A percentile compares a stretch with the other conserved stretches of the same genome.
Evolutionary conservation across 2,113 vertebrate species (phyloP).

Genomic region (Nerophis ophidion): DNA sequence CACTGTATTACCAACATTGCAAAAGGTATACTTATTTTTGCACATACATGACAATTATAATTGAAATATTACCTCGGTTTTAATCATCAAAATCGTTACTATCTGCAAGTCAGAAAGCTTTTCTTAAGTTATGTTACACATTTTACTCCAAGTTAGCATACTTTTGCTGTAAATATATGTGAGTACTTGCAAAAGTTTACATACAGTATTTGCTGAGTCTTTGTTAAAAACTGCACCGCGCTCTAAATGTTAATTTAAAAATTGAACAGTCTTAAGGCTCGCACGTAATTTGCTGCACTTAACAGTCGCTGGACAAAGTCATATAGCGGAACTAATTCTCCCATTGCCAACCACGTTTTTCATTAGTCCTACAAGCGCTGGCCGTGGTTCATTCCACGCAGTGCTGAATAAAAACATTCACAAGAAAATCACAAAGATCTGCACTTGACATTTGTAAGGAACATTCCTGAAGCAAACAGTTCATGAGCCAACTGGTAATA

Average conservation of each 20-base stretch:
- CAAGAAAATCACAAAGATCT: conserved; percentile 34
- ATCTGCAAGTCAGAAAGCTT: background rate
- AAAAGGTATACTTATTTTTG: background rate
- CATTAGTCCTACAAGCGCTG: background rate
- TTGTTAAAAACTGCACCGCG: conserved; percentile 26
- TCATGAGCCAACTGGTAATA: background rate
- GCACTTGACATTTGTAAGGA: conserved; percentile 11
- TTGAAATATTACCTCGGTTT: background rate
- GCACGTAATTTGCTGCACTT: conserved; percentile 60
- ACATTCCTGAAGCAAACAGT: background rate
- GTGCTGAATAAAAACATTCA: conserved; percentile 30
- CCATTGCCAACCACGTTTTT: background rate
- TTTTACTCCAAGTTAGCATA: too few species aligned
- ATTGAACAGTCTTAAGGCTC: conserved; percentile 75
- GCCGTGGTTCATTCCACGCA: background rate
- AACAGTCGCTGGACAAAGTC: conserved; percentile 48
- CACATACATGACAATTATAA: background rate
- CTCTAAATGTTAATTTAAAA: conserved; percentile 43
- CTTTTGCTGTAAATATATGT: too few species aligned
- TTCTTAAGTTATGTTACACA: too few species aligned
- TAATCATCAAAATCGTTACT: background rate
- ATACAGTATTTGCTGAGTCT: conserved; percentile 9
- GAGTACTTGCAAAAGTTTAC: too few species aligned
- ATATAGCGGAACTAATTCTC: conserved; percentile 55
- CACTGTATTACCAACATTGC: too few species aligned